Percentiles rank a stretch among this genome's conserved stretches.
Conservation (phyloP, 1,140 invertebrate species). For the Papilio helenus region DNA sequence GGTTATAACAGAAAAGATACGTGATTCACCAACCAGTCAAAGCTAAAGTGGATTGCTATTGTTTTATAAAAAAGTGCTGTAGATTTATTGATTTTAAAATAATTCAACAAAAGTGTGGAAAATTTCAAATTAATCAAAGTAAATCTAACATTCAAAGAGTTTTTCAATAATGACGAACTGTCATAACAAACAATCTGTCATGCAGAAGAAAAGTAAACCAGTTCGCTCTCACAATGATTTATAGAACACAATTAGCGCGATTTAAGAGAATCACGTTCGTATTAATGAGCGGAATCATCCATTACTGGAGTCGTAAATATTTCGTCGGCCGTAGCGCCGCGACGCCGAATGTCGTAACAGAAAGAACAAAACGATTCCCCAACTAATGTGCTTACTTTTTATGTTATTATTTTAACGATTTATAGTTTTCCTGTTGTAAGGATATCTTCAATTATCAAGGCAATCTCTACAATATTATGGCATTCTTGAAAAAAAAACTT, state of each 20-base stretch:
- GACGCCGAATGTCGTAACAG: slow-evolving; percentile 44
- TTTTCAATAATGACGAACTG: slow-evolving; percentile 19
- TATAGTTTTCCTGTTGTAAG: background rate
- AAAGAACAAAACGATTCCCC: slow-evolving; percentile 41
- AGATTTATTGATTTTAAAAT: too few relatives aligned
- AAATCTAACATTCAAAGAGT: background rate
- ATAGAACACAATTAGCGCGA: slow-evolving; percentile 59
- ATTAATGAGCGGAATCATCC: slow-evolving; percentile 57
- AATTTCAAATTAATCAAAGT: background rate
- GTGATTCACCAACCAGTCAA: too few relatives aligned
- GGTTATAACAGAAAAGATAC: too few relatives aligned
- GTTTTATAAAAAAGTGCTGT: too few relatives aligned
- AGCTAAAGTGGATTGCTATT: too few relatives aligned
- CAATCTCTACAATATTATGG: too few relatives aligned
- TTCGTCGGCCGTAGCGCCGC: slow-evolving; percentile 46
- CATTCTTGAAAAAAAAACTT: too few relatives aligned
- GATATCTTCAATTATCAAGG: too few relatives aligned
- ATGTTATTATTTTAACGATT: background rate
- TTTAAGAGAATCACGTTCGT: slow-evolving; percentile 63
- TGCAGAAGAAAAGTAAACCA: slow-evolving; percentile 27
- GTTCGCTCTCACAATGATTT: slow-evolving; percentile 47
- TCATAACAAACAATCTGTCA: slow-evolving; percentile 35
- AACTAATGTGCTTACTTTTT: slow-evolving; percentile 34
- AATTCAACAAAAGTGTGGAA: background rate
- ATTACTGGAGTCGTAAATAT: slow-evolving; percentile 58